Percentiles rank a stretch among this genome's conserved stretches.
Conservation (phyloP, 2,113 vertebrate species). For the Urocolius indicus region DNA sequence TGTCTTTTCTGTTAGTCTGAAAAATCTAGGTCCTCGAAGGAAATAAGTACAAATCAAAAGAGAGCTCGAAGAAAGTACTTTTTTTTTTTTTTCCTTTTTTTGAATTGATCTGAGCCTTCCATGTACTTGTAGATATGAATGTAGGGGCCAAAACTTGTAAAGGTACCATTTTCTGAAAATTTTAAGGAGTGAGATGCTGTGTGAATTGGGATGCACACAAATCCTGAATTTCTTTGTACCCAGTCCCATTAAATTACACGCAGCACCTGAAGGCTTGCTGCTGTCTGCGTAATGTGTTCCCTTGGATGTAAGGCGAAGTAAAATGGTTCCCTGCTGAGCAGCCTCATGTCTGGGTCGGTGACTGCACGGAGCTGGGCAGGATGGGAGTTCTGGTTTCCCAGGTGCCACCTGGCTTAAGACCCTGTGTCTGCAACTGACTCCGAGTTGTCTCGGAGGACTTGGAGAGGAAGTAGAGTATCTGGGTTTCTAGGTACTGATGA, state of each 20-base stretch:
- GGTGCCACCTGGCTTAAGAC: background rate
- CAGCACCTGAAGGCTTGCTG: background rate
- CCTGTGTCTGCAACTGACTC: background rate
- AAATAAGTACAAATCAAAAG: background rate
- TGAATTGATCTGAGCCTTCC: background rate
- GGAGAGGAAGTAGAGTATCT: background rate
- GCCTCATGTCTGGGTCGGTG: background rate
- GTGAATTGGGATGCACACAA: background rate
- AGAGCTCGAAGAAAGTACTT: too few species aligned
- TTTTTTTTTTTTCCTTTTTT: background rate
- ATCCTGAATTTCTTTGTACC: background rate
- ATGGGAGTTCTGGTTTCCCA: background rate
- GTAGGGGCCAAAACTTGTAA: background rate
- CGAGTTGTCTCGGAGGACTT: too few species aligned
- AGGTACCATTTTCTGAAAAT: background rate
- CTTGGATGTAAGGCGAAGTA: background rate
- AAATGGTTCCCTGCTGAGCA: background rate
- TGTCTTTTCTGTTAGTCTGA: background rate
- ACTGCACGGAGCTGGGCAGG: background rate
- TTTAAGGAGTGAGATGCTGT: background rate
- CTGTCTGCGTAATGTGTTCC: rapidly evolving
- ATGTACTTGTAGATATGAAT: background rate
- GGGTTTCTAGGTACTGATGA: too few species aligned
- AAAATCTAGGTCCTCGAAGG: background rate
- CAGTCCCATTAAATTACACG: rapidly evolving